These are phyloP conservation scores for Neopipo cinnamomea DNA, from an alignment of 2,113 vertebrate species.

Conservation along the genomic window DNA sequence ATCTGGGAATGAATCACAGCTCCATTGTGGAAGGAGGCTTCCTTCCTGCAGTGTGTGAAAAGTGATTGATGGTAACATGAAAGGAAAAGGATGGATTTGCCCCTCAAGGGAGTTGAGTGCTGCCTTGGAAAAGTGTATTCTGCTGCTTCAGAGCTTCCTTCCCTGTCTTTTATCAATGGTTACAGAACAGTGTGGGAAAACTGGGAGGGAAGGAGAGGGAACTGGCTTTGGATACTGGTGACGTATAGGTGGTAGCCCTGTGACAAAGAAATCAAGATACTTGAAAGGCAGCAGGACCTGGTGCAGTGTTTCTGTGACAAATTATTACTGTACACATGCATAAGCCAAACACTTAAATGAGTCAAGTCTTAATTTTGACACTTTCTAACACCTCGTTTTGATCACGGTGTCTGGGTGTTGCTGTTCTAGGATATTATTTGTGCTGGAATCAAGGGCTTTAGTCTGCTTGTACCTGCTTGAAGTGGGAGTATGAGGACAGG, in stretches of 20 bases:
- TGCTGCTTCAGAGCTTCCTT: not conserved
- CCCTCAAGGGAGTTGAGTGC: not conserved
- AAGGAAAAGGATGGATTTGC: not conserved
- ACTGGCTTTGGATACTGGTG: not conserved
- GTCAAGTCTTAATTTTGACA: not conserved
- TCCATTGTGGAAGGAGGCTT: not conserved
- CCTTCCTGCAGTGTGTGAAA: not conserved
- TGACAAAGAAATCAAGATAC: not conserved
- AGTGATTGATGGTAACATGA: not conserved
- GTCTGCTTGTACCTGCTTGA: not conserved
- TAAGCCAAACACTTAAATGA: not conserved
- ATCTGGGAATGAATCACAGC: not conserved
- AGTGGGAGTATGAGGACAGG: not conserved
- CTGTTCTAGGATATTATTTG: not conserved
- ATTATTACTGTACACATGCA: not conserved
- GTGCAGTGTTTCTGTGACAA: not conserved
- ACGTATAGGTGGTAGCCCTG: fast-evolving
- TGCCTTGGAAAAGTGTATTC: not conserved
- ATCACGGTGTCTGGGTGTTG: not conserved
- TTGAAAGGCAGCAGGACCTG: not conserved
- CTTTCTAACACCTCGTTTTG: not conserved
- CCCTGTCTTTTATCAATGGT: not conserved
- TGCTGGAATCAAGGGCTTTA: not conserved
- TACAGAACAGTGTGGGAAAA: not conserved
- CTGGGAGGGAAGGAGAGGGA: not conserved